phyloP scores from a whole-genome alignment of 2,113 vertebrate species.

The Eolophus roseicapilla region DNA sequence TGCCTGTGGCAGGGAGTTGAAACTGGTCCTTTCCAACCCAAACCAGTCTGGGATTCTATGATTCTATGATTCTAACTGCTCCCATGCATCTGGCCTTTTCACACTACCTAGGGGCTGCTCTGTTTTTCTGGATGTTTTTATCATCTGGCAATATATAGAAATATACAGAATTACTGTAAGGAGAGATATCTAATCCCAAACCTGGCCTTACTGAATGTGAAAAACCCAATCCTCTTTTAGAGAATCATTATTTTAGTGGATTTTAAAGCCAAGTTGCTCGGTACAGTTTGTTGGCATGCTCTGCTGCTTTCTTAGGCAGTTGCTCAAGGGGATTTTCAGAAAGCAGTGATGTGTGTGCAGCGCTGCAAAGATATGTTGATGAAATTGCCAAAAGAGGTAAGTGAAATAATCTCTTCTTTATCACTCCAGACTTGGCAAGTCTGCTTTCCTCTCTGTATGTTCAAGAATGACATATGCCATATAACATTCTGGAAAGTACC shows the following conservation, averaged over 20 bases:
- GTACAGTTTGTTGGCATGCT: background rate
- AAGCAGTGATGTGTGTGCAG: conserved; percentile 74
- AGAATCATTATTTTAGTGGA: background rate
- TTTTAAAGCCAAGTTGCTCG: background rate
- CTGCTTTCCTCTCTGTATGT: background rate
- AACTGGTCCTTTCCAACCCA: background rate
- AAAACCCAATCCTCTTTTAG: background rate
- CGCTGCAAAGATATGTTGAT: conserved; percentile 89
- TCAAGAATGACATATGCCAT: background rate
- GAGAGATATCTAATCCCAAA: background rate
- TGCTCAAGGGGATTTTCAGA: conserved; percentile 82
- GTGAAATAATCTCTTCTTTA: conserved; percentile 35
- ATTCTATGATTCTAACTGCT: background rate
- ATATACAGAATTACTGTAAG: background rate
- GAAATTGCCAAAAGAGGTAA: conserved; percentile 86
- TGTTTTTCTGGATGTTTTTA: background rate
- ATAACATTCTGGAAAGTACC: background rate
- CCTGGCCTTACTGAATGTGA: background rate
- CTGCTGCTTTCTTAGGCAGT: conserved; percentile 79
- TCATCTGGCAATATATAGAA: background rate
- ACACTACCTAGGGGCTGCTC: background rate
- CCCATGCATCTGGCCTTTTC: background rate
- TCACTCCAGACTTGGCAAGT: conserved; percentile 14
- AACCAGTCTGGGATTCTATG: background rate
- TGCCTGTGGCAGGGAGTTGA: background rate